Base-by-base conservation (phyloP, 2,113 vertebrate genomes). In the Oncorhynchus clarkii region DNA sequence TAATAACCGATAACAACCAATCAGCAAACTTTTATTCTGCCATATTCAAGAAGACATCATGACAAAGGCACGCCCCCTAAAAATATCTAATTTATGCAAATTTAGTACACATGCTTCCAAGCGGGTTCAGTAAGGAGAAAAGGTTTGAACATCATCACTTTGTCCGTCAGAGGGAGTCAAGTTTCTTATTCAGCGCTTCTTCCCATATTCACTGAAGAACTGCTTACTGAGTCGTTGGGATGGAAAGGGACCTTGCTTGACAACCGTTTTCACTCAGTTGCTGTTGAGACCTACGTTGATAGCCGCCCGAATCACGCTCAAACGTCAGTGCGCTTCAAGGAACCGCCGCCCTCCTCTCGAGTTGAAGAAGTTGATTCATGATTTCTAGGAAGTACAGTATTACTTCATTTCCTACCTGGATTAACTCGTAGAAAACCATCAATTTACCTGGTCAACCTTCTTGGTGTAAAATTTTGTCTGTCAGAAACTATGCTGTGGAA, bases 401-500 rank as follows among this genome's bases (percentile, higher is more conserved):
- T 54, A 68, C 75, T 31, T 73, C 3, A 5, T 18, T 77, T 48
- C 82, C 72, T 73, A 82, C 84, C 87, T 89, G 93, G 93, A 93
- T 90, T 93, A 91, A 92, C 76, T 73, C 68, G 75, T 75, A 68
- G 79, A 59, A 67, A 27, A 48, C 67, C 34, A 16, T 16, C 24
- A n/a, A 29, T 20, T 51, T 49, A 20, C 22, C n/a, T 49, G 51
- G 59, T 57, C 24, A n/a, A 11, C 39, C 5, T 73, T 60, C 18
- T 26, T 51, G 39, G 31, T 72, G 75, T 80, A 73, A 82, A 31
- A 2, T 7, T 39, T 67, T 77, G 67, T 67, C 54, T 71, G 64
- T 72, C 76, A 90, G 4, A 60, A 92, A 94, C 90, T 86, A 96
- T 99, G 97, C 94, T 99, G 96, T 98, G 97, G 96, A 98, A 98